A percentile compares a stretch with the other conserved stretches of the same genome.
Conservation (phyloP, 92 coral and sea anemone genomes). For the Hydrozoanthus gracilis region DNA sequence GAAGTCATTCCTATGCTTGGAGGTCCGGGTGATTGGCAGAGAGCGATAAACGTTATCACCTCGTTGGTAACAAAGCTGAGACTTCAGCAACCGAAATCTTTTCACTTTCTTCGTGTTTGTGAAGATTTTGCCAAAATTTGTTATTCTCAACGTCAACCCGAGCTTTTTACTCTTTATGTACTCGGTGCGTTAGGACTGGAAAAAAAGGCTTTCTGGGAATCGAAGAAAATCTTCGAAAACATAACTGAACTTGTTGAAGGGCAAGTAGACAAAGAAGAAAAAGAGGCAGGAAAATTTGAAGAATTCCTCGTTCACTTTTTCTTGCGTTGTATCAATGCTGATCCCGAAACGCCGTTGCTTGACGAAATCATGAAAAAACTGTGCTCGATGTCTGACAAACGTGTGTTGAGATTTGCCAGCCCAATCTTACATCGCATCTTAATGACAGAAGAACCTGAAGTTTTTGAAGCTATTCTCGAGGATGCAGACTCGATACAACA, state of each 20-base stretch:
- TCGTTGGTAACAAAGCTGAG: slow-evolving; percentile 69
- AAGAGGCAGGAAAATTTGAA: slow-evolving; percentile 40
- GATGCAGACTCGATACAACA: slow-evolving; percentile 59
- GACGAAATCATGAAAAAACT: slow-evolving; percentile 67
- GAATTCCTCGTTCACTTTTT: slow-evolving; percentile 75
- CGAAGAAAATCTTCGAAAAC: slow-evolving; percentile 62
- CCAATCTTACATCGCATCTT: slow-evolving; percentile 85
- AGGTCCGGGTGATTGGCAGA: slow-evolving; percentile 73
- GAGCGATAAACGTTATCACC: slow-evolving; percentile 45
- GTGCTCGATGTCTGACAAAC: slow-evolving; percentile 56
- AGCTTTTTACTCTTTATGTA: slow-evolving; percentile 58
- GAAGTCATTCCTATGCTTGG: slow-evolving; percentile 51
- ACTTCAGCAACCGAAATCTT: slow-evolving; percentile 67
- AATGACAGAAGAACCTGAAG: slow-evolving; percentile 57
- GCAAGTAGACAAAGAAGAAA: slow-evolving; percentile 46
- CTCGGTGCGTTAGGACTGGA: slow-evolving; percentile 68
- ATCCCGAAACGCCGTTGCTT: slow-evolving; percentile 83
- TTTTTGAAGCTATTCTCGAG: slow-evolving; percentile 64
- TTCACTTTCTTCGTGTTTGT: slow-evolving; percentile 87
- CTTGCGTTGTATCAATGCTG: slow-evolving; percentile 86
- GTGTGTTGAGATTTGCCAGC: slow-evolving; percentile 68
- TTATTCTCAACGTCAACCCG: slow-evolving; percentile 37
- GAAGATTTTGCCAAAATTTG: slow-evolving; percentile 76
- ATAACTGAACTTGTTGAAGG: slow-evolving; percentile 63
- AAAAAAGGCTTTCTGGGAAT: slow-evolving; percentile 66